phyloP scores from a whole-genome alignment of 2,113 vertebrate species.

The Cebidichthys violaceus region DNA sequence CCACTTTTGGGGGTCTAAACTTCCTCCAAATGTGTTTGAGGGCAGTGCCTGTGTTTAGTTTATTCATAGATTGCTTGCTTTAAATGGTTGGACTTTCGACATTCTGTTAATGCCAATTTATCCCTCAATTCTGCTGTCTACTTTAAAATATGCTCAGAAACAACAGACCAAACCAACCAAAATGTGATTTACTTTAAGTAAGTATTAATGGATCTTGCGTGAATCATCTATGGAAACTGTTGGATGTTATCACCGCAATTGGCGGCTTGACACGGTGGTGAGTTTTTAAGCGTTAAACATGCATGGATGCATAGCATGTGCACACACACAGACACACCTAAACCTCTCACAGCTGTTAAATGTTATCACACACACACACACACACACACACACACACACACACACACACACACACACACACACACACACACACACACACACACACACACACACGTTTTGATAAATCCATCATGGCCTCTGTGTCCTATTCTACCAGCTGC shows the following conservation, averaged over 20 bases:
- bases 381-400: constrained; percentile 29
- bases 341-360: constrained; percentile 68
- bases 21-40: background rate
- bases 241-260: constrained; percentile 32
- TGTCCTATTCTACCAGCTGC: constrained; percentile 78
- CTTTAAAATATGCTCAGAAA: background rate
- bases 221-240: constrained; percentile 5
- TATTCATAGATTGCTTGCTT: background rate
- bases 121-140: background rate
- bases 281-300: constrained; percentile 51
- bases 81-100: background rate
- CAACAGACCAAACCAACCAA: background rate
- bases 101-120: background rate
- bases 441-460: constrained; percentile 45
- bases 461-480: constrained; percentile 74
- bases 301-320: constrained; percentile 47
- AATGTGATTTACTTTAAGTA: background rate
- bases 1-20: background rate
- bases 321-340: constrained; percentile 40
- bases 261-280: constrained; percentile 40
- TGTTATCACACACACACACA: constrained; percentile 39
- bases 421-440: constrained; percentile 33
- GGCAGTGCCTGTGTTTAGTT: no score
- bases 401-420: constrained; percentile 16
- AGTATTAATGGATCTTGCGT: background rate